Evolutionary conservation across 2,888 invertebrate species (phyloP), one percentile per base, ranked within the genome.

Genomic region (Drosophila mimica): DNA sequence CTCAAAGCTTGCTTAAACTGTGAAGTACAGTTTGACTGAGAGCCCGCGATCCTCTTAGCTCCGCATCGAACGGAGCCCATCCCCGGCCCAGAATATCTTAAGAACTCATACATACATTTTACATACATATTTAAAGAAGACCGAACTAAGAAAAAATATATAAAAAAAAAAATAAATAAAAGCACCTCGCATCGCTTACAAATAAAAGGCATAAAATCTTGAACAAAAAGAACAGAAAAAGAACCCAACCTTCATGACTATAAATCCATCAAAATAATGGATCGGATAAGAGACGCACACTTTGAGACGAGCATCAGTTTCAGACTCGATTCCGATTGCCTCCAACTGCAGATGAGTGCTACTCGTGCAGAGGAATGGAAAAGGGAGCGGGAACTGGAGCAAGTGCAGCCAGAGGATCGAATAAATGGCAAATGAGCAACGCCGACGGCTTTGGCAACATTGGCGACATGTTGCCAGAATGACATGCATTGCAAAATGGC

Each of bases 231-330:
- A 49, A 64, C 49, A 53, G 57, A 64, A 54, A 62, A 61, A 58
- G 81, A 43, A 20, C 49, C 62, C 64, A 75, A 74, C 70, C 85
- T 82, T 70, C 74, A 81, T 79, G 85, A 72, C 90, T 78, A 91
- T 91, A 90, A 91, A 91, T 91, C 80, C 83, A 82, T 82, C 83
- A 81, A 88, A 85, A 81, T 91, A 83, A 90, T 91, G 80, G 89
- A 87, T 89, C 82, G 83, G 88, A 91, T 91, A 91, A 89, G 80
- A 76, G 53, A 76, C 76, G 67, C 66, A 73, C 79, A 81, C 46
- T 86, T 83, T 74, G 48, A 71, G 74, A 67, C 68, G 82, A 76
- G 57, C 48, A 46, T 46, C 56, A 60, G 70, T 56, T 72, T 58
- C 67, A 70, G 66, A 68, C 48, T 60, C 52, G 61, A 57, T 49